Evolutionary conservation across 2,113 vertebrate genomes (phyloP).

Genomic region (Anhinga anhinga): DNA sequence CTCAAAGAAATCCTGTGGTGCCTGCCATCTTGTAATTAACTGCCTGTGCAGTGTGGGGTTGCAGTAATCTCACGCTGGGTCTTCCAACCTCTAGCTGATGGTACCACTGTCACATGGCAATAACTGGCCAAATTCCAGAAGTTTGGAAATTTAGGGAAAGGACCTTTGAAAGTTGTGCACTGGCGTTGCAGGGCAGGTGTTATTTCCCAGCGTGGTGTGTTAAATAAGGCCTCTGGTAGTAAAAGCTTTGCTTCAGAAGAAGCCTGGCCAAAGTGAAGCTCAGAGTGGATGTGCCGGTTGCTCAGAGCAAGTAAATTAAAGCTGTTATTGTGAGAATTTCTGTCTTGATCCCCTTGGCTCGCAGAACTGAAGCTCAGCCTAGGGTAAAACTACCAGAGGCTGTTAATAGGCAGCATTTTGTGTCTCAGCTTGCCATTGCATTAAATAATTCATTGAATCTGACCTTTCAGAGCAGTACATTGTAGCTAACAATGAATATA

Average conservation of each 20-base stretch:
- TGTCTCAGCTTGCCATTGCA: background rate
- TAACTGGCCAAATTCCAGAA: background rate
- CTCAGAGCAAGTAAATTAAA: background rate
- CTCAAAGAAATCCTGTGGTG: background rate
- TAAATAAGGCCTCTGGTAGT: background rate
- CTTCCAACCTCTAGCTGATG: background rate
- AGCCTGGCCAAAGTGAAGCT: background rate
- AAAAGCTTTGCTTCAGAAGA: background rate
- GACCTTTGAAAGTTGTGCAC: rapidly evolving
- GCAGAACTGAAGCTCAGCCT: background rate
- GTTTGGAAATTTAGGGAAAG: background rate
- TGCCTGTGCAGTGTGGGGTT: background rate
- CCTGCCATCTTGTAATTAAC: background rate
- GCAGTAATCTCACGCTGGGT: background rate
- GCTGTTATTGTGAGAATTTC: rapidly evolving
- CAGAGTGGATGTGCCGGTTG: background rate
- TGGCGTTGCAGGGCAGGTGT: background rate
- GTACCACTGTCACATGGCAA: background rate
- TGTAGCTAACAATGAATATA: constrained; percentile 1
- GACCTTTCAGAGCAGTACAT: constrained; percentile 25
- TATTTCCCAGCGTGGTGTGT: background rate
- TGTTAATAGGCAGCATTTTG: background rate
- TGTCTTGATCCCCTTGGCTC: background rate
- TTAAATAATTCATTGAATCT: constrained; percentile 47
- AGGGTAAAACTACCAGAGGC: background rate